Evolutionary conservation across 2,888 invertebrate genomes (phyloP), one percentile per base, ranked within the genome.

Genomic region (Octonoba sinensis): DNA sequence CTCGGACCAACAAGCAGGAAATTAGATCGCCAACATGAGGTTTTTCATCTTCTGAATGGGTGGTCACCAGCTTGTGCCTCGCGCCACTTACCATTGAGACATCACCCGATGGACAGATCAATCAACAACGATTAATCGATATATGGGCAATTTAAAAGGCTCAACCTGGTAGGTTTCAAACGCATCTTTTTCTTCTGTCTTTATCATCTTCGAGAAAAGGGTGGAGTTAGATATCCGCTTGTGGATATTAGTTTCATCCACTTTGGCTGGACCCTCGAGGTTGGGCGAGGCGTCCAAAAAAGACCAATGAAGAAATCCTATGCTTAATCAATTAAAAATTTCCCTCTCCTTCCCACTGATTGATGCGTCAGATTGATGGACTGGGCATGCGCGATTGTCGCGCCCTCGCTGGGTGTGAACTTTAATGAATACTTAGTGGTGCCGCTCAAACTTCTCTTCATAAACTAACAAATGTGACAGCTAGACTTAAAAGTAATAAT

Each of bases 101-200:
- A 64, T 78, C 78, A 78, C 59, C 60, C 66, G 59, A 36, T 56
- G 59, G 59, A 66, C 36, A 59, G 71, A 78, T 78, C 78, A 72
- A 78, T 78, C 78, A 72, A 67, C 27, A 64, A 54, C 78, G 66
- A 78, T 78, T 72, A 78, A 78, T 78, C 78, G 78, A 72, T 51
- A 71, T 67, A 67, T 67, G 27, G 49, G 65, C 54, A 59, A 51
- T 78, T 78, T 72, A 78, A 54, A 66, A 54, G 65, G 74, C 24
- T 66, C 49, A 46, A 46, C 57, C 47, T 3, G 59, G 22, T 64
- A 44, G 57, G 36, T 46, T 56, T 18, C n/a, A 46, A 44, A 16
- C 46, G 62, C 57, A 18, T 36, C 36, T 36, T 36, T 11, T 36
- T 8, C 36, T 57, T 24, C 59, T 73, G 20, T 74, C 59, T 66